Base-by-base conservation (phyloP, 2,113 vertebrate genomes). In the Leptosomus discolor region DNA sequence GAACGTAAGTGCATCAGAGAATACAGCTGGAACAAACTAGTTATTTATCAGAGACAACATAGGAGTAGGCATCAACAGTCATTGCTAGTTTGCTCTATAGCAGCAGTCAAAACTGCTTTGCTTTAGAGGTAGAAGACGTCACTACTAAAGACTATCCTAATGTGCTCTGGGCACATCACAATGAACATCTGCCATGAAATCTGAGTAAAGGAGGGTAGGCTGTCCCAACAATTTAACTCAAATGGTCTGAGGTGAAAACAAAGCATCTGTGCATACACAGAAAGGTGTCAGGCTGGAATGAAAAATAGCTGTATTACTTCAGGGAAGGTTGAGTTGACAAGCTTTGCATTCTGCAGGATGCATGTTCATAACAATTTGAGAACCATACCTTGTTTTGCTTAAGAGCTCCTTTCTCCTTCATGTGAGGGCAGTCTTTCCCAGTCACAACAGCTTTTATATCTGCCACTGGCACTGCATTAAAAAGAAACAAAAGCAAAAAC, bases 361-460 rank as follows among this genome's bases (percentile, higher is more conserved):
- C 6, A 10, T 18, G 36, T 63, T 56, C 32, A 8, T 29, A 90
- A 51, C 11, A 69, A 70, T 65, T 50, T 58, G 64, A 95, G 96
- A 97, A 61, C 21, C 83, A 53, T 98, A 99, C 99, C 99, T 99
- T 99, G 97, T 99, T 99, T 98, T 99, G 99, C 98, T 99, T 99
- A 95, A 99, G 99, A 96, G 99, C 99, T 98, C 99, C 99, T 97
- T 99, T 99, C 97, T 99, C 99, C 98, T 99, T 99, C 99, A 99
- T 99, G 95, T 99, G 99, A 95, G 99, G 99, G 96, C 99, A 99
- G 98, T 99, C 99, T 95, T 99, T 99, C 94, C 99, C 99, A 67
- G 99, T 99, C 98, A 99, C 98, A 95, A 99, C 98, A 78, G 99
- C 99, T 98, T 99, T 99, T 98, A 99, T 99, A 97, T 99, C 99